Percentiles rank a stretch among this genome's conserved stretches.
Conservation (phyloP, 2,113 vertebrate species). For the Lanius collurio region DNA sequence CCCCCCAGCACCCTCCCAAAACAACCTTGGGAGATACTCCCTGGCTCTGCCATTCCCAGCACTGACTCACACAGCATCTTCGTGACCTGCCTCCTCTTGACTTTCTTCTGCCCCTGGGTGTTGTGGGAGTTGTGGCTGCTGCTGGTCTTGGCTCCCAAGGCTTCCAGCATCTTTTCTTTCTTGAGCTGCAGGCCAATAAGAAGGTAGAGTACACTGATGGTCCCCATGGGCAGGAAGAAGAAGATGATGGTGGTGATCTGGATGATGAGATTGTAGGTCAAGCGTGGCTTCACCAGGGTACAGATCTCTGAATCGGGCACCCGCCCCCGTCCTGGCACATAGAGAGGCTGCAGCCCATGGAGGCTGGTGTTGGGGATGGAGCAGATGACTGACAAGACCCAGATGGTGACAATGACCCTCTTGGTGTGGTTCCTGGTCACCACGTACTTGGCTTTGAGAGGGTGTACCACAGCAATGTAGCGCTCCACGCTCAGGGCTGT, state of each 20-base stretch:
- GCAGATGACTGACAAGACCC: constrained; percentile 83
- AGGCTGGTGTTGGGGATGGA: constrained; percentile 93
- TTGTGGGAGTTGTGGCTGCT: constrained; percentile 43
- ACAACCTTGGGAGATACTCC: not conserved
- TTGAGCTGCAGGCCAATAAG: constrained; percentile 87
- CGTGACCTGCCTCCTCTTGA: constrained; percentile 84
- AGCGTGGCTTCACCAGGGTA: constrained; percentile 76
- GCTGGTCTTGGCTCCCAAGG: constrained; percentile 63
- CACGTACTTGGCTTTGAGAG: constrained; percentile 86
- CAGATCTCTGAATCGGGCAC: constrained; percentile 82
- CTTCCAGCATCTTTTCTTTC: constrained; percentile 79
- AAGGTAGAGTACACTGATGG: constrained; percentile 88
- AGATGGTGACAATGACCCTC: constrained; percentile 82
- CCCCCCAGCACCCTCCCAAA: not conserved
- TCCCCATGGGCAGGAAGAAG: constrained; percentile 90
- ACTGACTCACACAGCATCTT: constrained; percentile 93
- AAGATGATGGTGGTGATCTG: constrained; percentile 88
- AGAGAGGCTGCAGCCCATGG: constrained; percentile 80
- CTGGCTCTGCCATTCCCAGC: not conserved
- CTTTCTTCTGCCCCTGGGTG: constrained; percentile 69
- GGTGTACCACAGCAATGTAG: constrained; percentile 92
- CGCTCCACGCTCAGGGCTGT: constrained; percentile 91
- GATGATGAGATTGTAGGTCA: constrained; percentile 88
- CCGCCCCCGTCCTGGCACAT: constrained; percentile 12
- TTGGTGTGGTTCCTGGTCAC: constrained; percentile 87